phyloP scores from a whole-genome alignment of 1,140 invertebrate genomes.

The Cardiocondyla obscurior region DNA sequence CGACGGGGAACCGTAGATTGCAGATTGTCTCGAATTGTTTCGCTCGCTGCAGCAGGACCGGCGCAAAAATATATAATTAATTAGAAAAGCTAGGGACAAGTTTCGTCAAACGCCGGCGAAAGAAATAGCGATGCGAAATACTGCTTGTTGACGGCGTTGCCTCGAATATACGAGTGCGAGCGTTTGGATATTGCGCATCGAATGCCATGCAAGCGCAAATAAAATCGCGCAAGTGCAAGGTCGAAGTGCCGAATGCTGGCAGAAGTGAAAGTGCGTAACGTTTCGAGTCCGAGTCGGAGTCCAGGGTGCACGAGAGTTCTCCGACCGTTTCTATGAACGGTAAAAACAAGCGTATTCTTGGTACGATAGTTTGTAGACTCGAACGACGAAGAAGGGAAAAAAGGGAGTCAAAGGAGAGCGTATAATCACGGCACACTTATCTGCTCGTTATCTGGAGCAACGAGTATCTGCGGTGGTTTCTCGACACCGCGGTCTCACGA shows the following conservation, averaged over 20 bases:
- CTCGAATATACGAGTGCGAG: neutral
- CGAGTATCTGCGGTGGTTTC: neutral
- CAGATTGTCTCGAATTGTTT: neutral
- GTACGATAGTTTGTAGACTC: neutral
- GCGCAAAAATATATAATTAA: neutral
- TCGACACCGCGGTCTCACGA: neutral
- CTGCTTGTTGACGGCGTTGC: neutral
- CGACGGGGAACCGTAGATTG: neutral
- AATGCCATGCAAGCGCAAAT: constrained; percentile 7
- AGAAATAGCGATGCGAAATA: neutral
- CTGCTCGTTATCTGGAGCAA: constrained; percentile 54
- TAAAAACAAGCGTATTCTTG: constrained; percentile 27
- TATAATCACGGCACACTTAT: constrained; percentile 52
- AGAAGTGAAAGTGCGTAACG: constrained; percentile 24
- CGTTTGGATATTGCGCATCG: neutral
- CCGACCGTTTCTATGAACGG: constrained; percentile 20
- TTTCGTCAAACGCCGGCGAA: neutral
- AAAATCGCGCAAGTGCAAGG: constrained; percentile 29
- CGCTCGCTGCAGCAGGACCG: neutral
- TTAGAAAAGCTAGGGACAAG: neutral
- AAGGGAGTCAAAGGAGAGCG: neutral
- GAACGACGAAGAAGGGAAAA: constrained; percentile 12
- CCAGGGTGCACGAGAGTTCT: neutral
- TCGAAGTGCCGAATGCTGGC: neutral
- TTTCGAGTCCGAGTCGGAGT: neutral